Percentiles rank a stretch among this genome's conserved stretches.
phyloP scores from a whole-genome alignment of 2,113 vertebrate genomes.

The Mystacornis crossleyi region DNA sequence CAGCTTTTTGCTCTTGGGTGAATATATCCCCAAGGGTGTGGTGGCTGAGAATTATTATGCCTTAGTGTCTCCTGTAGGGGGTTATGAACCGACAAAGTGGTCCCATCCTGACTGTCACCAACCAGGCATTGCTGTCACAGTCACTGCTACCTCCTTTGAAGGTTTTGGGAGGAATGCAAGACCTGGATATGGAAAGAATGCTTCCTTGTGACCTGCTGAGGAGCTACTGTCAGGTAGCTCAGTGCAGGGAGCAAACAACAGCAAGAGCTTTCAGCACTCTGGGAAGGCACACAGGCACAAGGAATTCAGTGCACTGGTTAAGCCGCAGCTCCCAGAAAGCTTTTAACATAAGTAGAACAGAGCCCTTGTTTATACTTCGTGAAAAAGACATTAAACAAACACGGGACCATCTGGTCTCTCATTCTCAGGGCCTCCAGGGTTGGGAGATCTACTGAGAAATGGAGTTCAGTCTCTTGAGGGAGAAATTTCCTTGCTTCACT shows the following conservation, averaged over 20 bases:
- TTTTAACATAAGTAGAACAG: background rate
- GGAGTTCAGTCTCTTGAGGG: background rate
- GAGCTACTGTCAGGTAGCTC: background rate
- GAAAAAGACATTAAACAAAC: background rate
- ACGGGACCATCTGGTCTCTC: background rate
- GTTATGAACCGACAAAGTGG: fast-evolving
- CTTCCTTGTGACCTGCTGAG: background rate
- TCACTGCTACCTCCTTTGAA: background rate
- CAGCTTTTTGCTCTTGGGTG: background rate
- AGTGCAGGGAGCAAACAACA: background rate
- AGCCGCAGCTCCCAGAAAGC: fast-evolving
- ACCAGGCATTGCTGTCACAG: background rate
- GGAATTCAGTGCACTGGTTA: fast-evolving
- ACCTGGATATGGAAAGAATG: background rate
- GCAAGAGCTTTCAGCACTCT: background rate
- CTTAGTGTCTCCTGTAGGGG: background rate
- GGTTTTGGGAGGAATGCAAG: background rate
- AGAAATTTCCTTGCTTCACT: background rate
- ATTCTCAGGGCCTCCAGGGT: background rate
- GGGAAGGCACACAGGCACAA: background rate
- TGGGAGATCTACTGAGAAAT: background rate
- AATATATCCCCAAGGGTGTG: background rate
- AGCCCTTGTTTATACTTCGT: background rate
- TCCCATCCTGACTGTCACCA: no score
- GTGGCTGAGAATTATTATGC: background rate